Evolutionary conservation across 2,888 invertebrate species (phyloP), one percentile per base, ranked within the genome.

Genomic region (Cryptosula pallasiana): DNA sequence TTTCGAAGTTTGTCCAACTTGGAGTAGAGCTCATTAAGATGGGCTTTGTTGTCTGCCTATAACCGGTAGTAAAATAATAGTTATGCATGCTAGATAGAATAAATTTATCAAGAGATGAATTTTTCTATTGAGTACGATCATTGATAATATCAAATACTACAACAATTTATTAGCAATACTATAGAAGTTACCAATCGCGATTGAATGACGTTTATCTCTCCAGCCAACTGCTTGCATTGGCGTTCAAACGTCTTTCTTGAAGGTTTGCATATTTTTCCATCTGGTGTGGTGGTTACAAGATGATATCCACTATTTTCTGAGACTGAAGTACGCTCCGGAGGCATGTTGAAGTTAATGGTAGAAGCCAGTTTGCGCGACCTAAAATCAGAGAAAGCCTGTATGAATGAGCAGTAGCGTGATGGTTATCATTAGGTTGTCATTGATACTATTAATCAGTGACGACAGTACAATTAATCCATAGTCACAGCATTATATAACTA

Each of bases 191-290:
- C 63, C 63, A 63, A 63, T 63, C 32, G 25, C 32, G n/a, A 9
- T 25, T 63, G 63, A 25, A 32, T 34, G 5, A 34, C 9, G 13
- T 34, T 27, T 29, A 63, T 63, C 32, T 63, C 63, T 25, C 32
- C 63, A 27, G 63, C 63, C 29, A 63, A n/a, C 27, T 63, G 63
- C 32, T 27, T 63, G 34, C 63, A 63, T 63, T 32, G 32, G 9
- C 63, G 63, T 63, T 63, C 63, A 63, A 63, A 63, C 3, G 20
- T 63, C 34, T 63, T 63, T 63, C 63, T 63, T 63, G 63, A 63
- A 27, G 63, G 63, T 63, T 63, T 63, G 27, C 63, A 63, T 27
- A 63, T 34, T n/a, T 63, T 63, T 9, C 63, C 63, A 32, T 63
- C 63, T 29, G 29, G 29, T 29, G 63, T 63, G 13, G 34, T 63